Base-by-base conservation (phyloP, 2,797 vertebrate genomes). In the Strix occidentalis region DNA sequence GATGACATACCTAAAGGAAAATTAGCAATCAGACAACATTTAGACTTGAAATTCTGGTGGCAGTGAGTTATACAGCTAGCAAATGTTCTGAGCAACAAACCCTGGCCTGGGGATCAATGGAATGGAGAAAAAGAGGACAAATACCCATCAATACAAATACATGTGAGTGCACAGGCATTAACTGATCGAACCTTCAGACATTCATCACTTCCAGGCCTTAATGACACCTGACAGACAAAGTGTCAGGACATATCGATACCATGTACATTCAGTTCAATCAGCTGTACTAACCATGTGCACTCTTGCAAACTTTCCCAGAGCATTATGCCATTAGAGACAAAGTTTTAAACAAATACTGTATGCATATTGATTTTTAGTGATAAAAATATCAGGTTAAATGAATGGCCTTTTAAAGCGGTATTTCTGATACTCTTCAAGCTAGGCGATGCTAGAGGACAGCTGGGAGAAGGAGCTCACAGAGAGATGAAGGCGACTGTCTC, bases 211-310 rank as follows among this genome's bases (percentile, higher is more conserved):
- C 65, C 71, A 86, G 79, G 51, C 71, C 57, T 41, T 86, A 95
- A 96, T 88, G 54, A 93, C 87, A 96, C 74, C 88, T 89, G 97
- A 93, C 96, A 96, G 90, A 43, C 12, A 3, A 33, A 45, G 76
- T 7, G 87, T 63, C 77, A 63, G 89, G 87, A 63, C 45, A n/a
- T 69, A 83, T 88, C 77, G 53, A 88, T 88, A 71, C 63, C 63
- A 25, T 4, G 13, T 3, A 41, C 3, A 3, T 28, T 39, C 72
- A 51, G 65, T 39, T 79, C 91, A 75, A 74, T 94, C 92, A 91
- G 79, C 83, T 86, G 78, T 25, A 46, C 74, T 16, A 50, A 41
- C 72, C 84, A 83, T 1, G 58, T 53, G 84, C 51, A 43, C 56
- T 28, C 80, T n/a, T 31, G n/a, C 3, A 21, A 85, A 78, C 69